phyloP scores from a whole-genome alignment of 64 coral and sea anemone species.

The Porites australiensis region DNA sequence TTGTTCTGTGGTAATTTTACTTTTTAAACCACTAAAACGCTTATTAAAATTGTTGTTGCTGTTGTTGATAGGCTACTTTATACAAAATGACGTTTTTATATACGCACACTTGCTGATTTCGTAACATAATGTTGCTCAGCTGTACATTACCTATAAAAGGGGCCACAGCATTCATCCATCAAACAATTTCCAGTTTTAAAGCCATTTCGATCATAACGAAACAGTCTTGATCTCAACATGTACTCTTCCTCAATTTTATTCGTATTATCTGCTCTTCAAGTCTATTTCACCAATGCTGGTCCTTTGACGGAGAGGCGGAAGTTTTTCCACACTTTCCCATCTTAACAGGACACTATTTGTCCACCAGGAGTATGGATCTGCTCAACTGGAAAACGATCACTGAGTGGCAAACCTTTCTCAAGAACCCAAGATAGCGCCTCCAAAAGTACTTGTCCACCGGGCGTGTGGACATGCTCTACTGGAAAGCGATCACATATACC shows the following conservation, averaged over 20 bases:
- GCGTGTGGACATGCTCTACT: neutral
- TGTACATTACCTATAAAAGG: too few species aligned
- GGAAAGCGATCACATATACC: neutral
- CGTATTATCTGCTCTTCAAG: neutral
- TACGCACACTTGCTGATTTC: too few species aligned
- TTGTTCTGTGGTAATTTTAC: too few species aligned
- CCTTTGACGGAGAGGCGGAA: neutral
- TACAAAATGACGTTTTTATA: too few species aligned
- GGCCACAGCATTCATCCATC: too few species aligned
- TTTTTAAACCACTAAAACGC: too few species aligned
- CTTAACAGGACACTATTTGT: neutral
- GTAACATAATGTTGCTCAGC: too few species aligned
- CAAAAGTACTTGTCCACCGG: neutral
- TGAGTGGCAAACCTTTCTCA: neutral
- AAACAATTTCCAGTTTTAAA: too few species aligned
- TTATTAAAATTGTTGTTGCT: too few species aligned
- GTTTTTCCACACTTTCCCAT: neutral
- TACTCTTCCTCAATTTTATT: neutral
- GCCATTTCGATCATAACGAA: too few species aligned
- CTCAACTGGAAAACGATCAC: neutral
- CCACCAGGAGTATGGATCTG: neutral
- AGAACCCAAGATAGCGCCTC: neutral
- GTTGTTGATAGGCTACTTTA: too few species aligned
- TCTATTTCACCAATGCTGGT: neutral
- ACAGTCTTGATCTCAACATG: neutral